Evolutionary conservation across 2,888 invertebrate species (phyloP).

Genomic region (Cantharis rustica): DNA sequence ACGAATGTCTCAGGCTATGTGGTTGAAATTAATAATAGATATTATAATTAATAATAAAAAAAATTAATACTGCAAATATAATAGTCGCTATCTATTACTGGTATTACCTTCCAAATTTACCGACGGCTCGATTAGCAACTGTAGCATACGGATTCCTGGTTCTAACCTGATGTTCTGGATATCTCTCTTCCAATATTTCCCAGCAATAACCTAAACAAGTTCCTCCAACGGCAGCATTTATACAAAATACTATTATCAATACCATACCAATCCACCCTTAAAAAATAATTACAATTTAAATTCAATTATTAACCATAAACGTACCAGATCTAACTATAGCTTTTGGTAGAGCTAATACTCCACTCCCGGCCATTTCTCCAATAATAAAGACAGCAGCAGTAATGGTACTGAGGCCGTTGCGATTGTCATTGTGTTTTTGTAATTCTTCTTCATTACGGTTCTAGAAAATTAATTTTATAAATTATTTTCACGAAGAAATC

Average conservation of each 20-base stretch:
- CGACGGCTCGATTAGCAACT: conserved; percentile 67
- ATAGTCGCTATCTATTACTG: neutral
- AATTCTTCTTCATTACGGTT: neutral
- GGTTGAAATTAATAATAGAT: too few relatives aligned
- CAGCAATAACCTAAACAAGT: conserved; percentile 70
- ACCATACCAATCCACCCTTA: conserved; percentile 71
- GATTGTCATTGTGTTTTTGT: neutral
- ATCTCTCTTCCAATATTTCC: conserved; percentile 69
- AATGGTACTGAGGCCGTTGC: conserved; percentile 53
- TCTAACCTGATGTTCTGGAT: conserved; percentile 62
- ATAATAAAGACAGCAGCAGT: conserved; percentile 68
- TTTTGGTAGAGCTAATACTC: conserved; percentile 70
- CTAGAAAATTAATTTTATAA: neutral
- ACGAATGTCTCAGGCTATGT: too few relatives aligned
- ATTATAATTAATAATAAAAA: too few relatives aligned
- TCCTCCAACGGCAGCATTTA: conserved; percentile 70
- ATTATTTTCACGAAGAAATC: neutral
- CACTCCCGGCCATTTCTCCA: conserved; percentile 75
- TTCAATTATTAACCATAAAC: neutral
- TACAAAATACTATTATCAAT: conserved; percentile 63
- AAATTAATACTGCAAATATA: neutral
- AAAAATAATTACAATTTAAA: conserved; percentile 19
- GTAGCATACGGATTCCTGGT: conserved; percentile 71
- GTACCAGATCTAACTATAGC: conserved; percentile 67
- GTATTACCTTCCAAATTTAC: conserved; percentile 62